phyloP scores from a whole-genome alignment of 2,113 vertebrate species.

The Lycaon pictus region DNA sequence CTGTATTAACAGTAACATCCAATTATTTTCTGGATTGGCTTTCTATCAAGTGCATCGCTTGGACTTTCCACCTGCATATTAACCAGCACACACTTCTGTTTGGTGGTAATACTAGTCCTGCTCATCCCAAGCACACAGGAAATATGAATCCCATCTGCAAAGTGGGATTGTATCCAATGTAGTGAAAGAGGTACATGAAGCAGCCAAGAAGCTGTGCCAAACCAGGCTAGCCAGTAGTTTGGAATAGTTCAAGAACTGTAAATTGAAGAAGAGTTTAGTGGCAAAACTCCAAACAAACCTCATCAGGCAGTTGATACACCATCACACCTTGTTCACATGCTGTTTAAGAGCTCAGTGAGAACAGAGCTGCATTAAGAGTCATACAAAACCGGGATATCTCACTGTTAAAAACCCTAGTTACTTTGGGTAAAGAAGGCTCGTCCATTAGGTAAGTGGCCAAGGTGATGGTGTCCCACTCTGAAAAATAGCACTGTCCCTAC shows the following conservation, averaged over 20 bases:
- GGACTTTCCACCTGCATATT: conserved; percentile 92
- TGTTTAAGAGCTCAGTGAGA: conserved; percentile 96
- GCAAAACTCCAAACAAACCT: conserved; percentile 90
- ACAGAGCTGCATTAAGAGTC: conserved; percentile 90
- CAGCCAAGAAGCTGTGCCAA: conserved; percentile 93
- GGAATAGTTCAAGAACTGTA: conserved; percentile 87
- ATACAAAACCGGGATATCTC: conserved; percentile 87
- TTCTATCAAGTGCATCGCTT: conserved; percentile 93
- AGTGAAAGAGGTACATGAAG: conserved; percentile 93
- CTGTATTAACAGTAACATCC: conserved; percentile 92
- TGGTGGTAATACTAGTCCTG: conserved; percentile 93
- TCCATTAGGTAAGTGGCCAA: conserved; percentile 93
- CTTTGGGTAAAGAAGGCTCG: conserved; percentile 93
- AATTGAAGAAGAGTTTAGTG: conserved; percentile 93
- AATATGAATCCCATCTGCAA: conserved; percentile 94
- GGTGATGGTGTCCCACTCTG: conserved; percentile 93
- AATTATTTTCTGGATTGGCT: conserved; percentile 93
- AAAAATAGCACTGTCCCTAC: conserved; percentile 80
- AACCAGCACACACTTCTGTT: conserved; percentile 96
- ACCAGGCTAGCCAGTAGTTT: conserved; percentile 90
- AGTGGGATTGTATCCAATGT: conserved; percentile 89
- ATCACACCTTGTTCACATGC: conserved; percentile 94
- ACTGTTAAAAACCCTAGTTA: conserved; percentile 92
- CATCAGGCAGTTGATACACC: conserved; percentile 93
- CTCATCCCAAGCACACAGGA: conserved; percentile 94